Conservation (phyloP, 2,888 invertebrate genomes). For the Drosophila stalkeri region DNA sequence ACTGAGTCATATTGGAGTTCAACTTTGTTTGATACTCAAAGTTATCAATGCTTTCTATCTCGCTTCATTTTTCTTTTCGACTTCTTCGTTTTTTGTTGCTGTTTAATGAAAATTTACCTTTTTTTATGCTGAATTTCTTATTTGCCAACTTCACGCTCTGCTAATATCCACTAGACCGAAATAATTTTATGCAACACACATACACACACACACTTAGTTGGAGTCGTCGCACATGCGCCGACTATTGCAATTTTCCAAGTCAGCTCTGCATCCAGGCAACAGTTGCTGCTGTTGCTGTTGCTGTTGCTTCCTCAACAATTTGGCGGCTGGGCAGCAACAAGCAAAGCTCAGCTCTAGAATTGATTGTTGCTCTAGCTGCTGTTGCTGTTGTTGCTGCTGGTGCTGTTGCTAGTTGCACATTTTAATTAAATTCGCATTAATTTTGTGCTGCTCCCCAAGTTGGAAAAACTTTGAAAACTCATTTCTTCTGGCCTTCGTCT, state of each 20-base stretch:
- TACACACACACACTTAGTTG: constrained; percentile 40
- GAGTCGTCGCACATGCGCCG: constrained; percentile 70
- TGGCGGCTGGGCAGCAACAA: constrained; percentile 65
- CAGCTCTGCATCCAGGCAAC: constrained; percentile 56
- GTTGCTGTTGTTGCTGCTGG: constrained; percentile 24
- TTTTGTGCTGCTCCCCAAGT: constrained; percentile 65
- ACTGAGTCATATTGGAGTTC: background rate
- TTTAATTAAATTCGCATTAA: constrained; percentile 81
- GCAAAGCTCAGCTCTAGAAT: constrained; percentile 76
- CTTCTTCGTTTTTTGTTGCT: constrained; percentile 51
- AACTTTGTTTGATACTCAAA: constrained; percentile 1
- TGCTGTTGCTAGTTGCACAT: constrained; percentile 77
- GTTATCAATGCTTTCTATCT: constrained; percentile 45
- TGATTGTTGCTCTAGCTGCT: constrained; percentile 38
- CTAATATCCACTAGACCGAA: constrained; percentile 85
- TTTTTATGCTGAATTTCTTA: constrained; percentile 78
- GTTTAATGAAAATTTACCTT: constrained; percentile 76
- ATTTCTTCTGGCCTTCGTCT: constrained; percentile 72
- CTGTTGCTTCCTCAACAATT: constrained; percentile 55
- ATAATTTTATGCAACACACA: constrained; percentile 85
- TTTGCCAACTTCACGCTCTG: constrained; percentile 85
- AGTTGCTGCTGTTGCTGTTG: constrained; percentile 33
- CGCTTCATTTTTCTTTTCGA: constrained; percentile 31
- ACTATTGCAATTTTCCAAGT: constrained; percentile 62
- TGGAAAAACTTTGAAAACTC: constrained; percentile 78